Percentiles rank a stretch among this genome's conserved stretches.
Evolutionary conservation across 2,888 invertebrate species (phyloP).

Genomic region (Synergus itoensis): DNA sequence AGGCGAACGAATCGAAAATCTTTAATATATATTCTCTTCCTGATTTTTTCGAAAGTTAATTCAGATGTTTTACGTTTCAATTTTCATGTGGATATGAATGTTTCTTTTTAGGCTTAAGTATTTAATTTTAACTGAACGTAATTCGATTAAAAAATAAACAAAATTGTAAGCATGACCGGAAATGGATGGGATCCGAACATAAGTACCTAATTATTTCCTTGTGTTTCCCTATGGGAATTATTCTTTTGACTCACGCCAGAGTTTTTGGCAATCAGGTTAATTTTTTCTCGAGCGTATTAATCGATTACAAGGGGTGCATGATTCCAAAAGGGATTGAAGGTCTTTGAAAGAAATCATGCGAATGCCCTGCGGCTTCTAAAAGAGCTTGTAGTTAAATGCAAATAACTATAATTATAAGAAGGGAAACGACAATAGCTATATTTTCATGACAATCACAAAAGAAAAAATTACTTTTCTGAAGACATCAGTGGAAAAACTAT

Average conservation of each 20-base stretch:
- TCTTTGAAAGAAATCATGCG: conserved; percentile 27
- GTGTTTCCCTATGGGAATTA: background rate
- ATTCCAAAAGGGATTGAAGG: background rate
- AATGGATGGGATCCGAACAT: background rate
- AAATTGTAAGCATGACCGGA: conserved; percentile 27
- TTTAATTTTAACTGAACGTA: background rate
- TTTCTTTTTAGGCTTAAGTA: background rate
- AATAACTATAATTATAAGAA: conserved; percentile 31
- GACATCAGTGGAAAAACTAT: background rate
- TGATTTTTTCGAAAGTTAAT: background rate
- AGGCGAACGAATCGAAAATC: conserved; percentile 22
- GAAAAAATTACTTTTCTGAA: background rate
- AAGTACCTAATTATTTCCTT: conserved; percentile 1
- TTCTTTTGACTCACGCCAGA: conserved; percentile 27
- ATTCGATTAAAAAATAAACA: background rate
- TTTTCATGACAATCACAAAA: background rate
- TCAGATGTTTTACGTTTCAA: background rate
- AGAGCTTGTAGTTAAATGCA: background rate
- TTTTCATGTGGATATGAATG: too few relatives aligned
- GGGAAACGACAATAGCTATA: background rate
- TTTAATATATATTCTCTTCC: background rate
- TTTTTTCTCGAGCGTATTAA: conserved; percentile 33
- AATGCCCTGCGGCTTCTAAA: conserved; percentile 25
- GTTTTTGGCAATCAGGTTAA: conserved; percentile 10
- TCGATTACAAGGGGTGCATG: conserved; percentile 29